phyloP scores from a whole-genome alignment of 2,888 invertebrate genomes.

The Acanthosepion pharaonis region DNA sequence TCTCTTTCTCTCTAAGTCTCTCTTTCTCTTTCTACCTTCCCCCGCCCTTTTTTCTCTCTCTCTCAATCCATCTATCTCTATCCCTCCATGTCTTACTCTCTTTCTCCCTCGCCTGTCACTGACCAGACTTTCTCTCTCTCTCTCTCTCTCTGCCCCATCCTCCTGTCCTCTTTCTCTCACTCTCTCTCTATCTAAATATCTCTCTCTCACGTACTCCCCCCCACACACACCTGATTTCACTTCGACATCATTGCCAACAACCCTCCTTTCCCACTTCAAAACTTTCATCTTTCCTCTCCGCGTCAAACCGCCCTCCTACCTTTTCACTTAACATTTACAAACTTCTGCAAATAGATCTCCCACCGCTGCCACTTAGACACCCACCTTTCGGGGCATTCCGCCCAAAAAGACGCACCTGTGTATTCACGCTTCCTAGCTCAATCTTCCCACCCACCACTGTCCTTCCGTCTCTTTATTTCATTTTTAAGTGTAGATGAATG shows the following conservation, averaged over 20 bases:
- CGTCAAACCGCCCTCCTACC: neutral
- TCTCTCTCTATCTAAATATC: neutral
- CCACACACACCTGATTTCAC: neutral
- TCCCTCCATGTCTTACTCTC: neutral
- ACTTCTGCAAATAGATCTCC: neutral
- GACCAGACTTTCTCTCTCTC: neutral
- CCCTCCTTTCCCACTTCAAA: neutral
- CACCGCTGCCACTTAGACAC: neutral
- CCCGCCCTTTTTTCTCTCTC: neutral
- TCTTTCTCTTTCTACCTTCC: too few species aligned
- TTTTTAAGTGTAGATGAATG: neutral
- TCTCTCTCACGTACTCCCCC: neutral
- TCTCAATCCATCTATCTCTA: neutral
- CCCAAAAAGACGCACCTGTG: conserved; percentile 33
- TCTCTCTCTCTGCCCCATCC: too few species aligned
- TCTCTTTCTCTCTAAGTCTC: too few species aligned
- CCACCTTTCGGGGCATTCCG: neutral
- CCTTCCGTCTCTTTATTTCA: neutral
- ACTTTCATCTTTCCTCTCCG: neutral
- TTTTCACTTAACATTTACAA: neutral
- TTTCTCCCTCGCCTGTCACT: neutral
- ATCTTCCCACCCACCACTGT: neutral
- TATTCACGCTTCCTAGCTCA: neutral
- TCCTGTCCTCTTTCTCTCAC: neutral
- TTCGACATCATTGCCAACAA: neutral